phyloP scores from a whole-genome alignment of 2,797 vertebrate genomes.

The Hyperoplus lanceolatus region DNA sequence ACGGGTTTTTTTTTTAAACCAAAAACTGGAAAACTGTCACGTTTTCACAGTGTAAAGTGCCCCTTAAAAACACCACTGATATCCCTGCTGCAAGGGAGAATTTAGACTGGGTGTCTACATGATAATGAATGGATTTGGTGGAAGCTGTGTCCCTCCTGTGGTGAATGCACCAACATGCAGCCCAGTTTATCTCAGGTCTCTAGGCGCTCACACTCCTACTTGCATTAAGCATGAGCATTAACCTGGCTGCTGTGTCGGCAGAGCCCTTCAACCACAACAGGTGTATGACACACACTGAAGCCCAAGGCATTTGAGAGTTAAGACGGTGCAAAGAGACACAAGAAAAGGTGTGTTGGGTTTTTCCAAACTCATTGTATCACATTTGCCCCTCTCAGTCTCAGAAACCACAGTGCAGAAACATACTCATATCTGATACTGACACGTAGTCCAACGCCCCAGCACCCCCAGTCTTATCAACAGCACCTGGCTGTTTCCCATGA shows the following conservation, averaged over 20 bases:
- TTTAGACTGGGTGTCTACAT: background rate
- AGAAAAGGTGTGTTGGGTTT: background rate
- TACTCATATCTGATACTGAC: slow-evolving; percentile 58
- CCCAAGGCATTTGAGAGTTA: background rate
- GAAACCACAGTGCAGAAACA: background rate
- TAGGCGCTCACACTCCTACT: background rate
- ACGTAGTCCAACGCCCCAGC: slow-evolving; percentile 72
- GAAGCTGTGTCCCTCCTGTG: slow-evolving; percentile 70
- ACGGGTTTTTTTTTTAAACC: too few species aligned
- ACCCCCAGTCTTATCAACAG: slow-evolving; percentile 63
- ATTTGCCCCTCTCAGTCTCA: background rate
- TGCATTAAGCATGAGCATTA: background rate
- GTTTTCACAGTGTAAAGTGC: too few species aligned
- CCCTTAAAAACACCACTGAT: background rate
- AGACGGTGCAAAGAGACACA: background rate
- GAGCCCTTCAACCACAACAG: slow-evolving; percentile 1
- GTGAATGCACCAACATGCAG: slow-evolving; percentile 53
- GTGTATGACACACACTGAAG: slow-evolving; percentile 19
- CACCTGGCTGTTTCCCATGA: slow-evolving; percentile 86
- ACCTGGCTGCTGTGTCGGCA: slow-evolving; percentile 14
- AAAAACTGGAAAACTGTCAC: too few species aligned
- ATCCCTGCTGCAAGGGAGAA: background rate
- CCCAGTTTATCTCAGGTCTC: slow-evolving; percentile 11
- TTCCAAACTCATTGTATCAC: background rate
- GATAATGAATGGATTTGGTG: background rate